Evolutionary conservation across 2,888 invertebrate genomes (phyloP).

Genomic region (Meteorus colon): DNA sequence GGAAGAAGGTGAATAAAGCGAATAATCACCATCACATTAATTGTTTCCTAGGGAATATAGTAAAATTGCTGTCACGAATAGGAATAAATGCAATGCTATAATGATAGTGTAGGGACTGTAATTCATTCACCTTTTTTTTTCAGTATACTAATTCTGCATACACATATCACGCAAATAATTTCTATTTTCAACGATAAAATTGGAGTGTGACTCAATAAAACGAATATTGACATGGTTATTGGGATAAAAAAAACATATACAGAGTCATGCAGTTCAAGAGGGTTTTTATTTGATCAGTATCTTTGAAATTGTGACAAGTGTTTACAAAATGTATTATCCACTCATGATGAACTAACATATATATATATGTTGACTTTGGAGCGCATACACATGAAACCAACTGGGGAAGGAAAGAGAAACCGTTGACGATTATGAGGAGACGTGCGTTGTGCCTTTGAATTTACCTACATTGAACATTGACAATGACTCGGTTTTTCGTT

Average conservation of each 20-base stretch:
- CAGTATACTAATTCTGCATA: not conserved
- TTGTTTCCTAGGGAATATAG: too few species aligned
- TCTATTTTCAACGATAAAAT: not conserved
- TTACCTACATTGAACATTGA: conserved; percentile 18
- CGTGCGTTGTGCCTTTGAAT: conserved; percentile 5
- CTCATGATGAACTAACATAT: conserved; percentile 32
- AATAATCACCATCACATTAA: too few species aligned
- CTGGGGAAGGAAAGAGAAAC: conserved; percentile 3
- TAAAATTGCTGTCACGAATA: too few species aligned
- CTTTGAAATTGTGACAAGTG: conserved; percentile 37
- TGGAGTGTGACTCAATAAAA: not conserved
- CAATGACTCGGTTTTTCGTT: conserved; percentile 31
- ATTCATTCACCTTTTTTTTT: too few species aligned
- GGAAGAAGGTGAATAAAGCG: too few species aligned
- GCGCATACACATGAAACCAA: not conserved
- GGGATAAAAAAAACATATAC: not conserved
- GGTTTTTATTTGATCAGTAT: conserved; percentile 21
- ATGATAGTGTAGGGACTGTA: too few species aligned
- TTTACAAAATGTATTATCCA: conserved; percentile 43
- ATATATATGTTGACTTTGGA: conserved; percentile 13
- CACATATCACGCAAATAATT: not conserved
- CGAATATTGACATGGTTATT: not conserved
- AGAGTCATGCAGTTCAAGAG: not conserved
- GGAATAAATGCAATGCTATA: too few species aligned
- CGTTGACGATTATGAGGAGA: conserved; percentile 25